These are phyloP conservation scores for Epizoanthus ramosus DNA, from an alignment of 92 coral and sea anemone species.

Conservation along the genomic window DNA sequence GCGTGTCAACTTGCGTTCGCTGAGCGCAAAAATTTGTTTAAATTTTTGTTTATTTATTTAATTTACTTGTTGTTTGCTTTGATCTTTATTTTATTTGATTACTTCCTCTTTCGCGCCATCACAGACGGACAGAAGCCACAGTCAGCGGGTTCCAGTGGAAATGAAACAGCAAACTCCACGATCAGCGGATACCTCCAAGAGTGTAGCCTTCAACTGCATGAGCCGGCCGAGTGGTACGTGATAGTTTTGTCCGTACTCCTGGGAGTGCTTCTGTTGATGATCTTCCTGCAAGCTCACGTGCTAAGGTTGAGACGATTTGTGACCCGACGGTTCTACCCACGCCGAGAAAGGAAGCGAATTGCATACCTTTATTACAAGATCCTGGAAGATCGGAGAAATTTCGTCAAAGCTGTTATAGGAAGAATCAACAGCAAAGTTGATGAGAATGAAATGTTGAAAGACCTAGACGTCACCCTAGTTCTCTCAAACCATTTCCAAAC, in stretches of 20 bases:
- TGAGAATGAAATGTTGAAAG: constrained; percentile 82
- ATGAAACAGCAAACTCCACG: constrained; percentile 14
- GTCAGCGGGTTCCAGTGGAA: background rate
- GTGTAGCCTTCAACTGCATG: constrained; percentile 58
- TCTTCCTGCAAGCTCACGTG: constrained; percentile 82
- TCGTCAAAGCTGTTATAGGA: constrained; percentile 80
- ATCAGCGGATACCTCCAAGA: constrained; percentile 20
- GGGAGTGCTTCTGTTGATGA: constrained; percentile 73
- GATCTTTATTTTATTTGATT: constrained; percentile 71
- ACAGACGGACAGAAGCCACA: constrained; percentile 22
- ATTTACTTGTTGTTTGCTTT: constrained; percentile 76
- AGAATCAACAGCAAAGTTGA: constrained; percentile 84
- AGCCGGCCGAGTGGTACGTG: constrained; percentile 62
- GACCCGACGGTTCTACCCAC: constrained; percentile 80
- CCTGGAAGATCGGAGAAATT: constrained; percentile 86
- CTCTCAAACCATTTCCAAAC: constrained; percentile 79
- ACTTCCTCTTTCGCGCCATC: constrained; percentile 65
- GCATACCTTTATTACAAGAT: constrained; percentile 93
- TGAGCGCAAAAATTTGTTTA: constrained; percentile 71
- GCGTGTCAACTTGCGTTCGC: constrained; percentile 73
- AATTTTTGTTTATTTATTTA: constrained; percentile 65
- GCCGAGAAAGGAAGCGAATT: constrained; percentile 92
- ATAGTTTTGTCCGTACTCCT: constrained; percentile 70
- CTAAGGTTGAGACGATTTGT: constrained; percentile 83
- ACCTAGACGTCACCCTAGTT: constrained; percentile 74